Evolutionary conservation across 2,888 invertebrate genomes (phyloP).

Genomic region (Theodoxus fluviatilis): DNA sequence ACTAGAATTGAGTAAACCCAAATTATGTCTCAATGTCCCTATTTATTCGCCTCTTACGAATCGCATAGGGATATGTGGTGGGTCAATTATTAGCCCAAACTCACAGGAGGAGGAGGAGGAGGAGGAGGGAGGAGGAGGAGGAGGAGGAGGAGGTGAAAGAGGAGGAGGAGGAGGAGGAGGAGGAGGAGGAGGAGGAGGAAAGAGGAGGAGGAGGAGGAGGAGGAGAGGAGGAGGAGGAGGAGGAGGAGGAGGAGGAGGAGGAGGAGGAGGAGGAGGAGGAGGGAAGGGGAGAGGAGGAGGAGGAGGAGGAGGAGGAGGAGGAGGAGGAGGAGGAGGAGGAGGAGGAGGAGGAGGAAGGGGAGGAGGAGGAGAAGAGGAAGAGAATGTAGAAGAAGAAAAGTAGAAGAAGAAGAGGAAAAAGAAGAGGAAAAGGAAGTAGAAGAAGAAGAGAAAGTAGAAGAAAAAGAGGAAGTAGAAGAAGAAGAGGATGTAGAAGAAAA

Average conservation of each 20-base stretch:
- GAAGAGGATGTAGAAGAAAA: neutral
- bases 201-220: too few species aligned
- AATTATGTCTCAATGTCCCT: too few species aligned
- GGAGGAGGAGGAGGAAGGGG: too few species aligned
- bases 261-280: neutral
- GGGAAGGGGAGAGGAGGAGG: neutral
- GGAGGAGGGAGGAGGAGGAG: neutral
- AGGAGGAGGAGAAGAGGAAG: neutral
- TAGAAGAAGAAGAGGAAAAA: neutral
- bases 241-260: neutral
- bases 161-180: neutral
- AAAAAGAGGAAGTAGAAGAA: too few species aligned
- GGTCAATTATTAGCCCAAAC: too few species aligned
- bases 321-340: neutral
- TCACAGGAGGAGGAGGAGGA: too few species aligned
- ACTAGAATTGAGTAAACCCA: too few species aligned
- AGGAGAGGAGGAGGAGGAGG: neutral
- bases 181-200: neutral
- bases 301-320: neutral
- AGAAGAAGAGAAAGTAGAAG: too few species aligned
- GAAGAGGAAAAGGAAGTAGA: too few species aligned
- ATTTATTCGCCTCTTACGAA: too few species aligned
- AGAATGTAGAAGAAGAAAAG: conserved; percentile 20
- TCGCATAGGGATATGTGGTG: too few species aligned
- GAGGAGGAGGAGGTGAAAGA: neutral